Percentiles rank a stretch among this genome's conserved stretches.
These are phyloP conservation scores for Ptychadena robeensis DNA, from an alignment of 2,797 vertebrate species.

Conservation along the genomic window DNA sequence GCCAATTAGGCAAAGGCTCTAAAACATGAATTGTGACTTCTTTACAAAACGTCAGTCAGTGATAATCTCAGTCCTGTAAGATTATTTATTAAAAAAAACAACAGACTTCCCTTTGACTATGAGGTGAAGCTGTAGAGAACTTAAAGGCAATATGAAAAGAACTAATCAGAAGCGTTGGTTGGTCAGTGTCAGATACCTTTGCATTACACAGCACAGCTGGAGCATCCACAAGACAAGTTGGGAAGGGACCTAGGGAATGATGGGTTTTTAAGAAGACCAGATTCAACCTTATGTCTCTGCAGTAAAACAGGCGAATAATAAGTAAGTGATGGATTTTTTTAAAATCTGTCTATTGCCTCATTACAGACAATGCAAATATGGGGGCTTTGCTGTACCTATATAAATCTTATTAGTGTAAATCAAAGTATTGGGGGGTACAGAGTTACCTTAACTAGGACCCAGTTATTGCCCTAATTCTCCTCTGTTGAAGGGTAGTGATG, in stretches of 20 bases:
- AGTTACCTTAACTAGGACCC: too few relatives aligned
- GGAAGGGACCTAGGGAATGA: too few relatives aligned
- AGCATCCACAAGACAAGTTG: background rate
- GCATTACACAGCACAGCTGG: too few relatives aligned
- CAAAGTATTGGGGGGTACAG: too few relatives aligned
- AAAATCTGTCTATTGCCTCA: background rate
- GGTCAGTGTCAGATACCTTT: background rate
- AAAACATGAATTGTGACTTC: constrained; percentile 62
- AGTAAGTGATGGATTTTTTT: background rate
- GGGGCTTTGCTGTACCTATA: too few relatives aligned
- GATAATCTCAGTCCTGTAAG: background rate
- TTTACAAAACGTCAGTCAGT: background rate
- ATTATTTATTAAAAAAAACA: background rate
- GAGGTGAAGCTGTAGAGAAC: background rate
- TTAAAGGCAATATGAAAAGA: background rate
- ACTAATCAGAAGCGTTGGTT: background rate
- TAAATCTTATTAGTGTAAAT: too few relatives aligned
- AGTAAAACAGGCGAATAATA: background rate
- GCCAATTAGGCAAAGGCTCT: constrained; percentile 59
- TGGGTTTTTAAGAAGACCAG: background rate
- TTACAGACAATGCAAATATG: too few relatives aligned
- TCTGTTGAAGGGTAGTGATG: too few relatives aligned
- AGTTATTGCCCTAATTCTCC: too few relatives aligned
- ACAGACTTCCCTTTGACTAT: background rate
- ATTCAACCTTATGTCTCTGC: background rate